Evolutionary conservation across 2,113 vertebrate species (phyloP), one percentile per base, ranked within the genome.

Genomic region (Myiozetetes cayanensis): DNA sequence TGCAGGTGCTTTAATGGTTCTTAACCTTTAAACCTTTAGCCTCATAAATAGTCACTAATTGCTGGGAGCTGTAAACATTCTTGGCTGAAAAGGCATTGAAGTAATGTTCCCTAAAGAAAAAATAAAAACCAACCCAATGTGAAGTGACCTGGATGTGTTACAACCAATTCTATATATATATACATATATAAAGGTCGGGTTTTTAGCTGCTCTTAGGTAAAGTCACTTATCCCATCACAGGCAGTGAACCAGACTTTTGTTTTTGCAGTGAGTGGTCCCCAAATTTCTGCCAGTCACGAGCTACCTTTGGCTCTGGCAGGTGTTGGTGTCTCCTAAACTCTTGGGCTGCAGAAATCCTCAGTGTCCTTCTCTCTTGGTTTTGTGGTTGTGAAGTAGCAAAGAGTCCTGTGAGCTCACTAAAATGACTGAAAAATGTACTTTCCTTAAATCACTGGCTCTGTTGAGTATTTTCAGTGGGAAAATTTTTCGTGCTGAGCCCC

Each of bases 401-500:
- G 50, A 3, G 10, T 5, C 55, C 22, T 11, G 2, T 8, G 76
- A 89, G 66, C 37, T 90, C 61, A 76, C 39, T 8, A 15, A 78
- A 90, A 41, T 2, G 18, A 39, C 4, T 19, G 13, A 28, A 89
- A 90, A 55, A 17, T 2, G 17, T 30, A 43, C 46, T 76, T 96
- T 86, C 81, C 77, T 94, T 62, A 75, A 72, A 91, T 80, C 27
- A 24, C 53, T 23, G 9, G 55, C 47, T 87, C 41, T 44, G n/a
- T 35, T 55, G 41, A 83, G 66, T 14, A 28, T 81, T 96, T 96
- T 78, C 77, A 58, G 8, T 12, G 61, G 74, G 37, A 92, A 49
- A 95, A 85, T 68, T 91, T 85, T 92, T 95, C 84, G 74, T 56
- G 90, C 62, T 78, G 67, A 95, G 78, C 76, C 75, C 39, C 3